Evolutionary conservation across 2,797 vertebrate species (phyloP).

Genomic region (Chaunax sp.): DNA sequence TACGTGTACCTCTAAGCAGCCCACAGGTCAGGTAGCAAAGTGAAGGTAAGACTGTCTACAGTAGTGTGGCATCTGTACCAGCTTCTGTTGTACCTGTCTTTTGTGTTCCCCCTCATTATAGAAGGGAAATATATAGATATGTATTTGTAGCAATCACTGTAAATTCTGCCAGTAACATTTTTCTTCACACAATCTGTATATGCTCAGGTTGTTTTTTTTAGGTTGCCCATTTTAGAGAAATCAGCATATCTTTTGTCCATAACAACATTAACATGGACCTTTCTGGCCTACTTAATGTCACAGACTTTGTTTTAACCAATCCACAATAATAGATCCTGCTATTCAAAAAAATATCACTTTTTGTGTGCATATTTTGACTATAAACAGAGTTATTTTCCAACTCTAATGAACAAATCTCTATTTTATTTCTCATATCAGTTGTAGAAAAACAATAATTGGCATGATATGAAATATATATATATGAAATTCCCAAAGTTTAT

Average conservation of each 20-base stretch:
- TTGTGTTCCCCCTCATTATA: constrained; percentile 64
- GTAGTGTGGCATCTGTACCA: constrained; percentile 73
- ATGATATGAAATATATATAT: no score
- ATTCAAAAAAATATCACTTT: constrained; percentile 80
- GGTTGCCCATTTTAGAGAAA: constrained; percentile 19
- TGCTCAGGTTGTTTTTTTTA: constrained; percentile 32
- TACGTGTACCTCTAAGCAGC: constrained; percentile 81
- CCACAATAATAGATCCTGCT: constrained; percentile 95
- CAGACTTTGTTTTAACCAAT: constrained; percentile 47
- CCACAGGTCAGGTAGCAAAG: constrained; percentile 80
- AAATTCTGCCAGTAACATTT: constrained; percentile 31
- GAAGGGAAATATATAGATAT: constrained; percentile 40
- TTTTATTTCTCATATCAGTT: constrained; percentile 37
- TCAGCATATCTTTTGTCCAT: constrained; percentile 1
- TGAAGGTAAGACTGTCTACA: constrained; percentile 82
- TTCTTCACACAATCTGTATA: constrained; percentile 30
- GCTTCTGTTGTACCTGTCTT: constrained; percentile 72
- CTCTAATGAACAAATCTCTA: constrained; percentile 16
- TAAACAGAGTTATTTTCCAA: constrained; percentile 35
- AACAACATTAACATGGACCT: constrained; percentile 48
- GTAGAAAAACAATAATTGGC: constrained; percentile 44
- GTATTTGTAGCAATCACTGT: constrained; percentile 25
- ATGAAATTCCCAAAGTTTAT: no score
- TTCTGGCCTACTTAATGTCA: constrained; percentile 37
- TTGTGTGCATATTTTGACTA: constrained; percentile 79